Base-by-base conservation (phyloP, 2,797 vertebrate genomes). In the Parotocinclus haroldoi region DNA sequence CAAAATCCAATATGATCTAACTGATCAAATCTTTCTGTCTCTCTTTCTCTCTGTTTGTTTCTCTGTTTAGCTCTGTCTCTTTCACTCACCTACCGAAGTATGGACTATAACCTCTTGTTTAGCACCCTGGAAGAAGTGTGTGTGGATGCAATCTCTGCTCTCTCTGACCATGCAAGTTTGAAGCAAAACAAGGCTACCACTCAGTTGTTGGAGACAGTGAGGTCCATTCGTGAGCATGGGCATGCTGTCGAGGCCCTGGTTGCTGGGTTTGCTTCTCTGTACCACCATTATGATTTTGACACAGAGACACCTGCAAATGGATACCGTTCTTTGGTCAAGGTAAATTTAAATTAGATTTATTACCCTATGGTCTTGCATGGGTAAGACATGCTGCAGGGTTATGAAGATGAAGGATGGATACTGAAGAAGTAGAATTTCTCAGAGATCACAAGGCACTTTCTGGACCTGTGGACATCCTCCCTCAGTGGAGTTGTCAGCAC, bases 261-360 rank as follows among this genome's bases (percentile, higher is more conserved):
- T 1, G 38, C 63, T 52, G 74, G 78, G 75, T 88, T 92, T 64
- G 73, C 81, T 7, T 7, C 74, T 1, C 58, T 90, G 54, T 91
- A 80, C 63, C 87, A 90, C 59, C 87, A 87, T 58, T 91, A 87
- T 13, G 90, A 92, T 80, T 85, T 91, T 12, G 88, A 90, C 1
- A 61, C 59, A 9, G 57, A 84, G 17, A 90, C 89, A 0, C 89
- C 89, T 0, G 89, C 83, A 1, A 92, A 92, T 9, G 90, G 90
- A 9, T 92, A 90, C 78, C 89, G 90, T 51, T 88, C 88, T 0
- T 80, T 92, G 68, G 84, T 89, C 27, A 91, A 91, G 86, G 90
- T 92, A 81, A 0, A 69, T 7, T 51, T 19, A 9, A 45, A n/a
- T 3, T 17, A 12, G 5, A 19, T 16, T 16, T n/a, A 44, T 27